These are phyloP conservation scores for Willowsia nigromaculata DNA, from an alignment of 2,888 invertebrate species.

Conservation along the genomic window DNA sequence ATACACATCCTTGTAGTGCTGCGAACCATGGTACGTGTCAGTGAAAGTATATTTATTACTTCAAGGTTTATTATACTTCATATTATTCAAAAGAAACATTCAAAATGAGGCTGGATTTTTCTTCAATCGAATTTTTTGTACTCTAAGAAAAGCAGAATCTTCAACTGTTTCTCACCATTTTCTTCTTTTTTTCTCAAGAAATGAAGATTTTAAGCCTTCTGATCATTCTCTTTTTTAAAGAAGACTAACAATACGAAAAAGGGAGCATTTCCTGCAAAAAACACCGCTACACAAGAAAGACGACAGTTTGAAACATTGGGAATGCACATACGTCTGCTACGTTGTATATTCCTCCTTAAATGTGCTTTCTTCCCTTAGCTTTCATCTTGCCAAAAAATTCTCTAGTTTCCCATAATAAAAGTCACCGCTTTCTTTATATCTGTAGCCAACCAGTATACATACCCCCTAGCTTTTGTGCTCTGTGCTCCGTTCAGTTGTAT, in stretches of 20 bases:
- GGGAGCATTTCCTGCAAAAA: not conserved
- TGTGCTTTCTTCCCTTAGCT: not conserved
- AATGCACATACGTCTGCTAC: not conserved
- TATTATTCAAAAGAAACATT: constrained; percentile 34
- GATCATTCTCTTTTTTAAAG: not conserved
- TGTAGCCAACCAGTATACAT: not conserved
- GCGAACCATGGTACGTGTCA: constrained; percentile 8
- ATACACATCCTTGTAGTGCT: not conserved
- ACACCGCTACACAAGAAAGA: not conserved
- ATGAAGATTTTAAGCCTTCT: not conserved
- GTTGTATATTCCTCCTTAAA: not conserved
- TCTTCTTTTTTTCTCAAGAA: not conserved
- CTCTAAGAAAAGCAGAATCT: not conserved
- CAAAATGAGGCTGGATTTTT: constrained; percentile 13
- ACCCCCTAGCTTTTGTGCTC: not conserved
- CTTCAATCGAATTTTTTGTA: constrained; percentile 24
- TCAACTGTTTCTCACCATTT: constrained; percentile 3
- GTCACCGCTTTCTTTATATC: constrained; percentile 42
- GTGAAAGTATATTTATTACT: constrained; percentile 26
- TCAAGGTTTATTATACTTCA: constrained; percentile 34
- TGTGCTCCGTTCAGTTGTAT: not conserved
- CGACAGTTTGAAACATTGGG: constrained; percentile 7
- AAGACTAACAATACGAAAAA: not conserved
- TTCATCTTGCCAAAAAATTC: constrained; percentile 62
- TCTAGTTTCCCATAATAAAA: constrained; percentile 62